Evolutionary conservation across 2,888 invertebrate species (phyloP), one percentile per base, ranked within the genome.

Genomic region (Hyposoter didymator): DNA sequence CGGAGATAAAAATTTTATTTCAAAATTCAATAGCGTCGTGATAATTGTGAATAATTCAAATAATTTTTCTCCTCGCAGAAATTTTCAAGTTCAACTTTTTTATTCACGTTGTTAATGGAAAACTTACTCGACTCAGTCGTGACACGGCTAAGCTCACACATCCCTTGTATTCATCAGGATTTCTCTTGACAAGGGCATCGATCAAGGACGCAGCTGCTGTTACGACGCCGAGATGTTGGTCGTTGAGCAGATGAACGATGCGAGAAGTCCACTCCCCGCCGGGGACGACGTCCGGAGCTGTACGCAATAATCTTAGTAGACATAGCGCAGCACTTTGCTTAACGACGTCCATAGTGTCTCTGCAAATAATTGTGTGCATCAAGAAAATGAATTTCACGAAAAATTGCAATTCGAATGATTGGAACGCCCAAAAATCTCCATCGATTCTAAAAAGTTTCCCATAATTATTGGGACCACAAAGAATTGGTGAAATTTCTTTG

Each of bases 301-400:
- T 99, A 80, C 99, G 96, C 94, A 99, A 97, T 76, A 99, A 95
- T 90, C 99, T 96, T 87, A 99, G 95, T 86, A 99, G 95, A 93
- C 99, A 99, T 66, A 99, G 95, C 75, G 99, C 99, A 88, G 99
- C 99, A 90, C 99, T 99, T 95, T 99, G 99, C 94, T 99, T 99
- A 0, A 99, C 99, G 82, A 99, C 98, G 95, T 99, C 99, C 97
- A 99, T 99, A 19, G 99, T 99, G 93, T 99, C 99, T 45, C 98
- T 97, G 69, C 75, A 84, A 78, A 72, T 67, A 64, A 52, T 6
- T 3, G 4, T 14, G 62, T 14, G 62, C 28, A 69, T 47, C 17
- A 17, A 32, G 45, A 6, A 28, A 59, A 59, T 6, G 28, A 28
- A 59, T 59, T 14, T 3, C 28, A 14, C 28, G 14, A 1, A 19